Evolutionary conservation across 2,797 vertebrate genomes (phyloP), one percentile per base, ranked within the genome.

Genomic region (Cottoperca gobio): DNA sequence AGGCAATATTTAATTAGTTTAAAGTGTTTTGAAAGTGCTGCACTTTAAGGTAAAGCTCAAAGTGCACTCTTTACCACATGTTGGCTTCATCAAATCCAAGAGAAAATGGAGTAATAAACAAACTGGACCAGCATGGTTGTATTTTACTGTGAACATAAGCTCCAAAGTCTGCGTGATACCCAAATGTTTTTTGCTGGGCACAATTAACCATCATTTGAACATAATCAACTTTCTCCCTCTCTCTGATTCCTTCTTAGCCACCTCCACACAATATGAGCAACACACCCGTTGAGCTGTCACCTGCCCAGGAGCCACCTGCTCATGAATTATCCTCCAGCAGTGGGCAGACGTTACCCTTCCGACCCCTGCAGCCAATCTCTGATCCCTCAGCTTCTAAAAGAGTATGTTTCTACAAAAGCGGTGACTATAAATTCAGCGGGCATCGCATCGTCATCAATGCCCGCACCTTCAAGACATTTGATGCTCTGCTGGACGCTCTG

Each of bases 391-490:
- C 93, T 74, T 96, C 97, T 57, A 99, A 97, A 89, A 90, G 95
- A 59, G 94, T 99, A 76, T 97, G 96, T 67, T 99, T 99, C 93
- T 99, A 99, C 81, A 99, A 97, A 92, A 99, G 97, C 0, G 98
- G 98, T 49, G 98, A 99, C 86, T 92, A 95, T 3, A 96, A 96
- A 48, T 99, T 99, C 72, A 91, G 92, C 0, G 97, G 97, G 3
- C 96, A 99, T 82, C 95, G 94, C 81, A 94, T 99, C 91, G 95
- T 98, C 53, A 92, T 99, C 80, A 98, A 95, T 23, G 94, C 90
- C 53, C 95, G 96, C 7, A 97, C 96, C 53, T 99, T 98, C 81
- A 99, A 99, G 90, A 96, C 97, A 0, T 99, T 99, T 70, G 97
- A 99, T 42, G 95, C 97, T 45, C 89, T 99, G 43, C 90, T 99